Conservation (phyloP, 2,113 vertebrate genomes). For the Edolisoma coerulescens region DNA sequence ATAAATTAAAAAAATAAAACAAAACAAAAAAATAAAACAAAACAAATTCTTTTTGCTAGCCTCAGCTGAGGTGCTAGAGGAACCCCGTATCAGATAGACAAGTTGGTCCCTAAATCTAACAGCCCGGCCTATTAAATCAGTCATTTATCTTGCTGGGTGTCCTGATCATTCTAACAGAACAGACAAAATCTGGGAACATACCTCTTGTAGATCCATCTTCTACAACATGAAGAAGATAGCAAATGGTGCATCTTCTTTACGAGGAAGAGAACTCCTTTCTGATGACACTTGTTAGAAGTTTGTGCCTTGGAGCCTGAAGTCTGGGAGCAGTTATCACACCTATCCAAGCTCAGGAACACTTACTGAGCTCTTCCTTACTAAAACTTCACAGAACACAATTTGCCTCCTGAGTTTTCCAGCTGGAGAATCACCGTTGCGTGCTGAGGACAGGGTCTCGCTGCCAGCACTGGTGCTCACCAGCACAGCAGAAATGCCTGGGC, state of each 20-base stretch:
- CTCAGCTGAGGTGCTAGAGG: neutral
- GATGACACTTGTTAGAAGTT: neutral
- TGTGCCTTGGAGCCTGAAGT: neutral
- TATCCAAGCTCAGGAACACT: neutral
- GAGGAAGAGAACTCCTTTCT: neutral
- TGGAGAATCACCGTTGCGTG: fast-evolving
- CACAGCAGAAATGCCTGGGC: neutral
- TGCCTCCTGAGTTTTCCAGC: neutral
- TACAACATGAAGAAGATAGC: neutral
- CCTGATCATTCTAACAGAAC: neutral
- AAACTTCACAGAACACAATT: neutral
- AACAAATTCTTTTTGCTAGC: neutral
- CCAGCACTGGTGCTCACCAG: neutral
- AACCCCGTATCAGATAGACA: neutral
- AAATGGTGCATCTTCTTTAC: neutral
- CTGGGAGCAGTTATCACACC: neutral
- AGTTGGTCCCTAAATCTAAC: neutral
- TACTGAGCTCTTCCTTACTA: neutral
- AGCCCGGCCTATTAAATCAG: neutral
- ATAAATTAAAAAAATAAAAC: neutral
- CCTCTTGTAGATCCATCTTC: neutral
- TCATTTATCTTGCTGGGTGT: neutral
- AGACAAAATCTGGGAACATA: neutral
- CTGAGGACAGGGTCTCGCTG: neutral
- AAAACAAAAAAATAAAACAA: too few relatives aligned